Evolutionary conservation across 2,888 invertebrate species (phyloP).

Genomic region (Gymnocheta viridis): DNA sequence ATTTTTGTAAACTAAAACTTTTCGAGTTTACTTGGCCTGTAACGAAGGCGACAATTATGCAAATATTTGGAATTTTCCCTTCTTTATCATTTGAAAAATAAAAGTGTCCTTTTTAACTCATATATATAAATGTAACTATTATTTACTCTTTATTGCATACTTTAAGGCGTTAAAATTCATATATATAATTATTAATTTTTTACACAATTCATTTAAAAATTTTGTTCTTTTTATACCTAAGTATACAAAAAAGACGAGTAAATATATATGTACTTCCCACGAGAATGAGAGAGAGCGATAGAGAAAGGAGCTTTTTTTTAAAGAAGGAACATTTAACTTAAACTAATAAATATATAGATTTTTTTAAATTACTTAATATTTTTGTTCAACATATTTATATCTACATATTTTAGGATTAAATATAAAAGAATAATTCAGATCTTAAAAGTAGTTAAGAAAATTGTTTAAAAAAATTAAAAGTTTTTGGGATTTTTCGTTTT

Average conservation of each 20-base stretch:
- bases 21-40: too few relatives aligned
- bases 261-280: not conserved
- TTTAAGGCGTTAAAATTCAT: conserved; percentile 35
- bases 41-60: too few relatives aligned
- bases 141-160: conserved; percentile 40
- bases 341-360: not conserved
- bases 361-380: not conserved
- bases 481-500: not conserved
- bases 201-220: conserved; percentile 9
- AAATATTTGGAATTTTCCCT: not conserved
- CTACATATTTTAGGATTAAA: not conserved
- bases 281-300: too few relatives aligned
- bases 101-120: not conserved
- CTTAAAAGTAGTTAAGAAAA: not conserved
- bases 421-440: not conserved
- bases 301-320: not conserved
- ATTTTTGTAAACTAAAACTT: too few relatives aligned
- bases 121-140: not conserved
- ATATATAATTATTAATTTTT: conserved; percentile 21
- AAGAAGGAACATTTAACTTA: conserved; percentile 49
- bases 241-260: not conserved
- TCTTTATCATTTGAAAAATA: not conserved
- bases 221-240: not conserved
- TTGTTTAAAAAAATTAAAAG: not conserved
- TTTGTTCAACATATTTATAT: not conserved